Evolutionary conservation across 92 coral and sea anemone species (phyloP).

Genomic region (Metridium senile): DNA sequence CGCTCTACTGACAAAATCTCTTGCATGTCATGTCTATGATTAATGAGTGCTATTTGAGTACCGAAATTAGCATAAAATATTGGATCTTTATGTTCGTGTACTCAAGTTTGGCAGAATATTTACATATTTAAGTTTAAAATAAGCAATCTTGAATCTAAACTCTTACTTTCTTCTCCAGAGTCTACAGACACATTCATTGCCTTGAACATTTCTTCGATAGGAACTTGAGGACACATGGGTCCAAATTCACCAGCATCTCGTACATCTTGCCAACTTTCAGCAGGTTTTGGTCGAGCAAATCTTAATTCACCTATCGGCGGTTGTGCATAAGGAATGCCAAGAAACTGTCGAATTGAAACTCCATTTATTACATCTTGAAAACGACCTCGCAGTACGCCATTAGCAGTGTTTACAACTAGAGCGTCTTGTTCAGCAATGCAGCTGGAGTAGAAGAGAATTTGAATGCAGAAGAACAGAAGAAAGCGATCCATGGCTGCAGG

Average conservation of each 20-base stretch:
- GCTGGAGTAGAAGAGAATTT: background rate
- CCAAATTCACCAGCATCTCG: constrained; percentile 11
- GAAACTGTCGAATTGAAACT: background rate
- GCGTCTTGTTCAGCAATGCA: background rate
- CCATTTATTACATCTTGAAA: background rate
- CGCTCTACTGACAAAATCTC: too few relatives aligned
- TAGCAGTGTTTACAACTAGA: constrained; percentile 4
- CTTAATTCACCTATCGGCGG: background rate
- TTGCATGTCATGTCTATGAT: too few relatives aligned
- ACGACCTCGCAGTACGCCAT: background rate
- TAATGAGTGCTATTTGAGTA: too few relatives aligned
- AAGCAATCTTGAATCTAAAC: too few relatives aligned
- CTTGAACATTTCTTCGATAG: background rate
- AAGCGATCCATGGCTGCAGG: background rate
- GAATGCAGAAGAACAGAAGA: background rate
- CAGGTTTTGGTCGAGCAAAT: constrained; percentile 11
- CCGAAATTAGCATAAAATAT: too few relatives aligned
- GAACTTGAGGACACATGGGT: background rate
- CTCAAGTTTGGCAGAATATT: too few relatives aligned
- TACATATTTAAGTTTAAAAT: background rate
- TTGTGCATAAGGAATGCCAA: constrained; percentile 9
- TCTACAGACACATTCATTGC: background rate
- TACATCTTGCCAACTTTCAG: constrained; percentile 8
- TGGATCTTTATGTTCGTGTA: too few relatives aligned
- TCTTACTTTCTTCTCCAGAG: background rate